Evolutionary conservation across 2,113 vertebrate species (phyloP), one percentile per base, ranked within the genome.

Genomic region (Miniopterus natalensis): DNA sequence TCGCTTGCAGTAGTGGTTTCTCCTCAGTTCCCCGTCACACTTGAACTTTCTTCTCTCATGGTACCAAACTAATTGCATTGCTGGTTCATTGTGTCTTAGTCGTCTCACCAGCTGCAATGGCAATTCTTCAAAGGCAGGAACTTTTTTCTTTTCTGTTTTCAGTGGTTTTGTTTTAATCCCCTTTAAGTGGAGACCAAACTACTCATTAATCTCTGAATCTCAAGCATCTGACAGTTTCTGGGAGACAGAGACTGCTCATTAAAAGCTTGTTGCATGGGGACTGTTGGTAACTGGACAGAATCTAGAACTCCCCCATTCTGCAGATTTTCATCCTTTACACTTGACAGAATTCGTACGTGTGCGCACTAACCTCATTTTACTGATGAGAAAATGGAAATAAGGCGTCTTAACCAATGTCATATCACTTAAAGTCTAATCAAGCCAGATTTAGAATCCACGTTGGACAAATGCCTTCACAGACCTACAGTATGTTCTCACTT

Each of bases 191-290:
- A 71, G 29, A 92, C 31, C 36, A 87, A 70, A 81, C 18, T 13
- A 86, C 12, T 85, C 66, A 75, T 47, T 80, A 81, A 88, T 93
- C 47, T 92, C 11, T 89, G 20, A 91, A 29, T 92, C 57, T 87
- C 53, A 66, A 91, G 53, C 15, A 65, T 95, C 85, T 97, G 42
- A 71, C 53, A 75, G n/a, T 95, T 97, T 80, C 71, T 95, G n/a
- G 29, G 73, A 84, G 51, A 87, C 45, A 84, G 57, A 84, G 18
- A 63, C 57, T 83, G 3, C 25, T 81, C 49, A 45, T 73, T 68
- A 74, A 90, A 92, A 92, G 29, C 49, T 61, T 81, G 9, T 84
- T 96, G 9, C 20, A 70, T 61, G 36, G 83, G 83, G 78, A 2
- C 74, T 91, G 42, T 66, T 92, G 31, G 14, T 83, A 79, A 20